These are phyloP conservation scores for Cynocephalus volans DNA, from an alignment of 2,113 vertebrate genomes.

Conservation along the genomic window DNA sequence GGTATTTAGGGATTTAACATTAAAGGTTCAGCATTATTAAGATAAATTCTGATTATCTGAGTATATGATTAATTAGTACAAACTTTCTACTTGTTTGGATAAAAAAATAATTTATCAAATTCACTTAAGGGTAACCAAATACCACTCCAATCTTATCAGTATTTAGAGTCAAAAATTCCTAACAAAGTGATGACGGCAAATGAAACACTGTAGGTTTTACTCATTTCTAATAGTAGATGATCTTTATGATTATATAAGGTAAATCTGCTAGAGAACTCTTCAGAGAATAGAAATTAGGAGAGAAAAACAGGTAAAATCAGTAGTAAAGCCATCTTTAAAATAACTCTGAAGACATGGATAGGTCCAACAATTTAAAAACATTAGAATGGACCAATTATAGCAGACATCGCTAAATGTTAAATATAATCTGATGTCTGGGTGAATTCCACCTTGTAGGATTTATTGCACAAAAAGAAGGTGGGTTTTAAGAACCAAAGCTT, in stretches of 20 bases:
- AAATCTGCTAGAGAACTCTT: constrained; percentile 30
- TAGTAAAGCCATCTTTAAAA: constrained; percentile 17
- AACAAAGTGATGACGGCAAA: background rate
- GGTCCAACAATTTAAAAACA: constrained; percentile 6
- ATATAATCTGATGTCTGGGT: constrained; percentile 11
- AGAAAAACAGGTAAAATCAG: background rate
- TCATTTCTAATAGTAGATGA: background rate
- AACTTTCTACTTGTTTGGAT: constrained; percentile 18
- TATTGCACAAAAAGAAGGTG: background rate
- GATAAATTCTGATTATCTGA: background rate
- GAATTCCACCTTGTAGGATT: constrained; percentile 1
- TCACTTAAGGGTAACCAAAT: background rate
- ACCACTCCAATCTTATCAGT: background rate
- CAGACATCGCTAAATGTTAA: constrained; percentile 15
- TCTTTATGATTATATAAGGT: constrained; percentile 32
- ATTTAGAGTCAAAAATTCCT: constrained; percentile 45
- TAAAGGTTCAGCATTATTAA: constrained; percentile 22
- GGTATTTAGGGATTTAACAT: constrained; percentile 3
- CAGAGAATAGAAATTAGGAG: background rate
- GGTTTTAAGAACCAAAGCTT: background rate
- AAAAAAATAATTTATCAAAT: constrained; percentile 13
- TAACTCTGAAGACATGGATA: background rate
- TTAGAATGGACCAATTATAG: background rate
- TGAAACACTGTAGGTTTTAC: background rate
- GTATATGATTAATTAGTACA: constrained; percentile 14